Evolutionary conservation across 2,113 vertebrate genomes (phyloP).

Genomic region (Ctenomys sociabilis): DNA sequence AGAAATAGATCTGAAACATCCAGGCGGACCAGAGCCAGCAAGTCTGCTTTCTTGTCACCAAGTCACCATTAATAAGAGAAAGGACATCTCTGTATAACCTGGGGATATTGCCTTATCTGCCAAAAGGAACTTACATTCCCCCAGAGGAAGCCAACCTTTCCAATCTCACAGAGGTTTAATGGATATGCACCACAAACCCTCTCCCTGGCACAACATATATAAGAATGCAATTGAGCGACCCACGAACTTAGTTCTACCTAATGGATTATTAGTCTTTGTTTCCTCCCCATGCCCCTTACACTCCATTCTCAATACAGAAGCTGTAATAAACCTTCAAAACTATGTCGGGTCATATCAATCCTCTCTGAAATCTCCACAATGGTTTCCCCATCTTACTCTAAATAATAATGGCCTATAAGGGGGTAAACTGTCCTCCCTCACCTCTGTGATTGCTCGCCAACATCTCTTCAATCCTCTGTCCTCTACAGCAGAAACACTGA

Average conservation of each 20-base stretch:
- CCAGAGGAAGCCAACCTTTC: conserved; percentile 66
- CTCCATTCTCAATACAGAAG: conserved; percentile 8
- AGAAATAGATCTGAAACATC: conserved; percentile 78
- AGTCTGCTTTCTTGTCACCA: conserved; percentile 64
- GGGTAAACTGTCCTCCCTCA: neutral
- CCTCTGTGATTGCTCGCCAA: neutral
- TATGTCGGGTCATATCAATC: neutral
- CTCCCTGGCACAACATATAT: neutral
- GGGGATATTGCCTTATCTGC: conserved; percentile 63
- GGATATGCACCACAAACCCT: conserved; percentile 32
- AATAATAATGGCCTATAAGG: neutral
- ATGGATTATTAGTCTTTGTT: neutral
- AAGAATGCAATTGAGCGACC: conserved; percentile 7
- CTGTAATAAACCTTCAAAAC: conserved; percentile 9
- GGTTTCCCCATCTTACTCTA: neutral
- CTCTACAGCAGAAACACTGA: neutral
- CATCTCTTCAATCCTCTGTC: neutral
- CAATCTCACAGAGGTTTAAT: conserved; percentile 34
- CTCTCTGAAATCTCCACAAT: conserved; percentile 5
- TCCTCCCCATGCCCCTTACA: neutral
- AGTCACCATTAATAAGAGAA: conserved; percentile 70
- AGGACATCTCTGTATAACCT: neutral
- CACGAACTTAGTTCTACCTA: conserved; percentile 1
- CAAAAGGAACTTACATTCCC: conserved; percentile 43
- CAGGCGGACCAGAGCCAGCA: conserved; percentile 48